Conservation (phyloP, 2,797 vertebrate genomes). For the Xiphorhynchus erythropygius region DNA sequence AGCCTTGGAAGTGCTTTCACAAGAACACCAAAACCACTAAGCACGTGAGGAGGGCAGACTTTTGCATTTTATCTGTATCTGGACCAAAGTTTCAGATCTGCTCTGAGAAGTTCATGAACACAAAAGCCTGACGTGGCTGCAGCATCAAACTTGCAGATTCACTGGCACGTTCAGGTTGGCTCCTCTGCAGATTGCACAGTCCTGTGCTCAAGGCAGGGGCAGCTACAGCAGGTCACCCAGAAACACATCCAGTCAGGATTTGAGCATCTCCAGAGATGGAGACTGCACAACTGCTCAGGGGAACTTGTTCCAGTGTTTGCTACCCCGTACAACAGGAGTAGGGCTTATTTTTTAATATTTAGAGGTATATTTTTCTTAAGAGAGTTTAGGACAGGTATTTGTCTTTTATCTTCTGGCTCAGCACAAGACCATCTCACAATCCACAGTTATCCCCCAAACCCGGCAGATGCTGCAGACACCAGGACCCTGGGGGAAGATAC, state of each 20-base stretch:
- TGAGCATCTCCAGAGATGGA: not conserved
- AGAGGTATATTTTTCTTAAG: not conserved
- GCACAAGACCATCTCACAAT: rapidly evolving
- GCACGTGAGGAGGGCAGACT: rapidly evolving
- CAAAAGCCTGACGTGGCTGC: not conserved
- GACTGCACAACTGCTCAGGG: not conserved
- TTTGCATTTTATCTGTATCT: not conserved
- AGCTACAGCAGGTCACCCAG: not conserved
- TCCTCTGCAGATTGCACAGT: not conserved
- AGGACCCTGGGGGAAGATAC: no score
- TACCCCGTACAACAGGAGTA: not conserved
- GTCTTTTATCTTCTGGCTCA: not conserved
- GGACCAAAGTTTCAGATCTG: not conserved
- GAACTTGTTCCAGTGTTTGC: not conserved
- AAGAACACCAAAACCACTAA: not conserved
- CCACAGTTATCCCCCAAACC: rapidly evolving
- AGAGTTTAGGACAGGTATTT: not conserved
- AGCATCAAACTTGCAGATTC: not conserved
- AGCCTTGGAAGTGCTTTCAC: not conserved
- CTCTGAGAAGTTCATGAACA: not conserved
- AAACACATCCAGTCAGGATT: not conserved
- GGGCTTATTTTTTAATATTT: not conserved
- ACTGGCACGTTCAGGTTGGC: not conserved
- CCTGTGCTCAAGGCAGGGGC: not conserved
- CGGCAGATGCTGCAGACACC: not conserved